Base-by-base conservation (phyloP, 2,888 invertebrate species). In the Dione juno region DNA sequence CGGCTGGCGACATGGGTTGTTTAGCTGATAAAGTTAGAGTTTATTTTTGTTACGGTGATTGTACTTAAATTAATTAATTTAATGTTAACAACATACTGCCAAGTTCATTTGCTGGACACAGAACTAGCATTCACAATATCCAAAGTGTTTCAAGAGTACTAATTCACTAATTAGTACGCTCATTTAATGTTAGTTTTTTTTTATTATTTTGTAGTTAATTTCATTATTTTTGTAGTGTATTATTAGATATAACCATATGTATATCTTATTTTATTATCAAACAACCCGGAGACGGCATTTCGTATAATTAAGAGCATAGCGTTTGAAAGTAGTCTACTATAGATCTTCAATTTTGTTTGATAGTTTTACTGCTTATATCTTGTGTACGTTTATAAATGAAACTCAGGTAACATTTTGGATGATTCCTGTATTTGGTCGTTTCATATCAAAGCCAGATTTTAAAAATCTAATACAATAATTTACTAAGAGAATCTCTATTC, bases 131-230 rank as follows among this genome's bases (percentile, higher is more conserved):
- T 37, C 35, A 3, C 28, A 9, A 52, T 37, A 10, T 11, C n/a
- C 37, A 10, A 6, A 54, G 14, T 50, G 16, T 54, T 35, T 54
- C 35, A 53, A 5, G 28, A 28, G 28, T 35, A 35, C 10, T 16
- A 35, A 16, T 37, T 37, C 9, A 35, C 9, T 54, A 37, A 37
- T n/a, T 37, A 37, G 37, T 54, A 54, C n/a, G 54, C 54, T 54
- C 54, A 37, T 54, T 54, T 54, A 54, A n/a, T 54, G 28, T 53
- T 53, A 53, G 14, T 53, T 28, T 53, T 8, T 3, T 14, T 53
- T 3, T 54, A 54, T 53, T 28, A 35, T 8, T 3, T 14, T 53
- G 10, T 54, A 54, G 37, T 54, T 54, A 14, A 35, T 28, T 8
- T 35, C 13, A 14, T 54, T 54, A 54, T 35, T n/a, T 35, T 54